Conservation (phyloP, 1,140 invertebrate species). For the Parapsyche elsis region DNA sequence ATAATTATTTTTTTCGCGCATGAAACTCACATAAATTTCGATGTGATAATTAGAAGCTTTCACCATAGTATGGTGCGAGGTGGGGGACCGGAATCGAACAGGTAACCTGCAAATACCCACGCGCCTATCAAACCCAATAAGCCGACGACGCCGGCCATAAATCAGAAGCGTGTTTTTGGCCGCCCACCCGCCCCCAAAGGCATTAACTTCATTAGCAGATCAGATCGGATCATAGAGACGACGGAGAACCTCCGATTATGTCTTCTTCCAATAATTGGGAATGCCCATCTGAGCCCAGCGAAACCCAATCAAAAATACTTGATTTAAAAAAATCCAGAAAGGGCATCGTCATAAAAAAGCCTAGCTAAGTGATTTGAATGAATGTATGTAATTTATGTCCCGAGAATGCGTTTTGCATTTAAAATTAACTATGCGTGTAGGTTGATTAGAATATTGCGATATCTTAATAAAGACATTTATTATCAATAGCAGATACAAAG, state of each 20-base stretch:
- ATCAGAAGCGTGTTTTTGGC: conserved; percentile 37
- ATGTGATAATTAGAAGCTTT: conserved; percentile 24
- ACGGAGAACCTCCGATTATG: background rate
- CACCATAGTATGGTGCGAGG: background rate
- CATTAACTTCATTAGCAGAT: background rate
- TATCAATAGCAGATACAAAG: no score
- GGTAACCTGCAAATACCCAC: conserved; percentile 31
- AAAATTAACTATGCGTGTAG: no score
- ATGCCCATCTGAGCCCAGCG: no score
- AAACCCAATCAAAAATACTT: no score
- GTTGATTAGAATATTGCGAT: no score
- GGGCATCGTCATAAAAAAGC: no score
- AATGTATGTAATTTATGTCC: no score
- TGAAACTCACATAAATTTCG: background rate
- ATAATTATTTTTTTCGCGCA: background rate
- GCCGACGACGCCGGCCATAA: background rate
- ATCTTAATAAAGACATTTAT: no score
- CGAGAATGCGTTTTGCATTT: no score
- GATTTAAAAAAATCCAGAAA: no score
- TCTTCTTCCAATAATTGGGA: background rate
- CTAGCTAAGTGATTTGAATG: no score
- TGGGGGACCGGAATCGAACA: background rate
- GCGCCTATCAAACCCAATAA: conserved; percentile 22
- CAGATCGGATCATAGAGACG: background rate
- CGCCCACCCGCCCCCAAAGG: conserved; percentile 15